Conservation (phyloP, 2,797 vertebrate species). For the Lerista edwardsae region DNA sequence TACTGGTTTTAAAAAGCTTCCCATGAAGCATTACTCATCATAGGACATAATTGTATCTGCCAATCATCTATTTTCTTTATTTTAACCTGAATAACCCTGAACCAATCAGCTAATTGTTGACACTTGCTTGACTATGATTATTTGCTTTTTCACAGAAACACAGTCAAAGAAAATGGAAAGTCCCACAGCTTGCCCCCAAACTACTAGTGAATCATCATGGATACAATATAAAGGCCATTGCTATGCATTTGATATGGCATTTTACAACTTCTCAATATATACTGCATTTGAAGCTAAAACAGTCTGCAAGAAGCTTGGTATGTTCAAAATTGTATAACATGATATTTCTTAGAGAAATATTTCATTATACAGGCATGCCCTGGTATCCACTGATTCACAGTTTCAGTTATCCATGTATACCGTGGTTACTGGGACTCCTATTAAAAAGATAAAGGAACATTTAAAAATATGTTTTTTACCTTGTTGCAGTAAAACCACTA, state of each 20-base stretch:
- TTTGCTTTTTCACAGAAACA: constrained; percentile 55
- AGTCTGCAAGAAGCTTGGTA: constrained; percentile 86
- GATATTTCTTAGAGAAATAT: not conserved
- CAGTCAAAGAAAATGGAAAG: constrained; percentile 41
- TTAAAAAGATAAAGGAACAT: too few relatives aligned
- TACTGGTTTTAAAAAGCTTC: not conserved
- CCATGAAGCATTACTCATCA: not conserved
- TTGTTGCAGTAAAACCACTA: too few relatives aligned
- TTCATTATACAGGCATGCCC: too few relatives aligned
- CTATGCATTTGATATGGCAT: constrained; percentile 83
- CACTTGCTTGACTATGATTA: not conserved
- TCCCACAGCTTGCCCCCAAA: constrained; percentile 42
- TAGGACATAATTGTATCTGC: not conserved
- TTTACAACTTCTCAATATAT: constrained; percentile 86
- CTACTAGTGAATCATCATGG: constrained; percentile 76
- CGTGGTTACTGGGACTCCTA: too few relatives aligned
- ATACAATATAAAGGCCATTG: constrained; percentile 86
- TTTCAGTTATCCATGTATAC: too few relatives aligned
- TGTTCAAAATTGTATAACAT: constrained; percentile 47
- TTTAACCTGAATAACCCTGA: not conserved
- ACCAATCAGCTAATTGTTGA: not conserved
- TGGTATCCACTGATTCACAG: too few relatives aligned
- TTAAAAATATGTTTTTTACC: too few relatives aligned
- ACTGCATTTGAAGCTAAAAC: constrained; percentile 78
- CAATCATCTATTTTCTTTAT: not conserved